These are phyloP conservation scores for Sphenopsis melanotis DNA, from an alignment of 2,797 vertebrate genomes.

Conservation along the genomic window DNA sequence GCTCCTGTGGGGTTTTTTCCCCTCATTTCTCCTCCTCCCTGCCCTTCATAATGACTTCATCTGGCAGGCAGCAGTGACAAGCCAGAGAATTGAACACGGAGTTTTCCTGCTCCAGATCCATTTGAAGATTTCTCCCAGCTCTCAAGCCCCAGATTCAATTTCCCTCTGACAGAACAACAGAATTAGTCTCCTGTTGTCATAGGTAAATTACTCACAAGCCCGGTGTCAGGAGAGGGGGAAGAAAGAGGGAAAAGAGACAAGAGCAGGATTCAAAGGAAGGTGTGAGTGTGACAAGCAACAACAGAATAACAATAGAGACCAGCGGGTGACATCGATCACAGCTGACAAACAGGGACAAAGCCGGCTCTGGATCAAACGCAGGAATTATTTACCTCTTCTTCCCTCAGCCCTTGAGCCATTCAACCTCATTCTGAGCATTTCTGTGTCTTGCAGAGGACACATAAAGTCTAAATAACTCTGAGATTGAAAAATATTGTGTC, in stretches of 20 bases:
- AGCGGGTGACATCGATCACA: slow-evolving; percentile 63
- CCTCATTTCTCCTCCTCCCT: slow-evolving; percentile 52
- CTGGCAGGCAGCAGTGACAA: slow-evolving; percentile 71
- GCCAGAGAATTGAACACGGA: slow-evolving; percentile 45
- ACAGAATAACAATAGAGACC: slow-evolving; percentile 61
- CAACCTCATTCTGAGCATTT: slow-evolving; percentile 15
- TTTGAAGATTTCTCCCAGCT: slow-evolving; percentile 71
- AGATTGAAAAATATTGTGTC: not conserved
- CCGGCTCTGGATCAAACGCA: slow-evolving; percentile 16
- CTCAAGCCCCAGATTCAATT: slow-evolving; percentile 75
- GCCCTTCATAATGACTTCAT: slow-evolving; percentile 72
- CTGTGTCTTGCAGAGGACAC: slow-evolving; percentile 23
- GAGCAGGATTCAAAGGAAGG: slow-evolving; percentile 43
- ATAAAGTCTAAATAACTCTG: slow-evolving; percentile 51
- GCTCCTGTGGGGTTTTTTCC: not conserved
- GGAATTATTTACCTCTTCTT: slow-evolving; percentile 54
- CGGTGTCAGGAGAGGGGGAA: slow-evolving; percentile 26
- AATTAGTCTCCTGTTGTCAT: slow-evolving; percentile 76
- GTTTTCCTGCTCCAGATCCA: slow-evolving; percentile 64
- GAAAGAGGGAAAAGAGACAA: slow-evolving; percentile 22
- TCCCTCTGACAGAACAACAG: slow-evolving; percentile 77
- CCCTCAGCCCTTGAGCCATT: slow-evolving; percentile 25
- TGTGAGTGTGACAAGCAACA: slow-evolving; percentile 49
- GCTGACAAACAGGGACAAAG: slow-evolving; percentile 66
- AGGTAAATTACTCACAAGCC: slow-evolving; percentile 75